Conservation (phyloP, 37 sponge, comb jelly and placozoan species). For the Diacarnus erythraeanus region DNA sequence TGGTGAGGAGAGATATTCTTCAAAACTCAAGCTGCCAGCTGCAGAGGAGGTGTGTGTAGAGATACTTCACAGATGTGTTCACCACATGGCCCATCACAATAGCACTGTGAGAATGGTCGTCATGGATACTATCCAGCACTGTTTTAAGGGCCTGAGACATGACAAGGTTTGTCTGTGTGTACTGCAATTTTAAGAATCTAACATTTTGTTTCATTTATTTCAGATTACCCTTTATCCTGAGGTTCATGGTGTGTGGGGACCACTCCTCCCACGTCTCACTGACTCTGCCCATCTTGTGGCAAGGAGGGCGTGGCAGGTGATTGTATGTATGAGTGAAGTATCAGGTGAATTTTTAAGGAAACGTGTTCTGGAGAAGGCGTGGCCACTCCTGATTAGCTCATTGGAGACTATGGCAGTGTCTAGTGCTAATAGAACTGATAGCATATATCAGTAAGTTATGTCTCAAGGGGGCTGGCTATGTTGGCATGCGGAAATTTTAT, state of each 20-base stretch:
- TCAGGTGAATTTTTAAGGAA: slow-evolving; percentile 69
- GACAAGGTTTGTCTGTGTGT: slow-evolving; percentile 26
- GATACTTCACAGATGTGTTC: slow-evolving; percentile 43
- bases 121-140: slow-evolving; percentile 30
- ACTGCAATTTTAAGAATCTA: no score
- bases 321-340: slow-evolving; percentile 45
- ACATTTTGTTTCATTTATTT: no score
- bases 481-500: no score
- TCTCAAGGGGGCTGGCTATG: no score
- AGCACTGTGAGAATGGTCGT: slow-evolving; percentile 12
- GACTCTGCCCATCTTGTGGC: slow-evolving; percentile 57
- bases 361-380: slow-evolving; percentile 52
- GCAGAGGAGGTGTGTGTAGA: slow-evolving; percentile 27
- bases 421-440: slow-evolving; percentile 20
- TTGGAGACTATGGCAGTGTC: slow-evolving; percentile 36
- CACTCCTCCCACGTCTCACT: slow-evolving; percentile 45
- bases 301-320: slow-evolving; percentile 52
- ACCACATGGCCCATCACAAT: slow-evolving; percentile 33
- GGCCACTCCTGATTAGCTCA: slow-evolving; percentile 36
- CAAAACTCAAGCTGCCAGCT: slow-evolving; percentile 24
- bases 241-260: slow-evolving; percentile 66
- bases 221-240: slow-evolving; percentile 41
- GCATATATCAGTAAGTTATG: slow-evolving; percentile 31
- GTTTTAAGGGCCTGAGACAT: slow-evolving; percentile 21
- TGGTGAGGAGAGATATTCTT: not conserved